Conservation (phyloP, 1,140 invertebrate genomes). For the Diuraphis noxia region DNA sequence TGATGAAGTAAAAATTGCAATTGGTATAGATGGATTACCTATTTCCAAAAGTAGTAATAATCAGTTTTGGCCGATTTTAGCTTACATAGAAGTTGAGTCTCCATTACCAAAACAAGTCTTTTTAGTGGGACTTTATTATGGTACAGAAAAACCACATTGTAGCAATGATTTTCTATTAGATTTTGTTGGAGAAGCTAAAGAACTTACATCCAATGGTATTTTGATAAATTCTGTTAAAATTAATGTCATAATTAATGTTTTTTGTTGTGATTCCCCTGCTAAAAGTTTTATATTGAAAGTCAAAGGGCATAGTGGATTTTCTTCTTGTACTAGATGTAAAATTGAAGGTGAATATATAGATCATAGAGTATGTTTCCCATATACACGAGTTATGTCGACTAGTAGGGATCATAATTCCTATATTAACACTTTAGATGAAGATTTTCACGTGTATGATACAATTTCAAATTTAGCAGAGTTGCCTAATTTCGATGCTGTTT, state of each 20-base stretch:
- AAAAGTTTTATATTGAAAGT: no score
- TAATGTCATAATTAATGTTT: no score
- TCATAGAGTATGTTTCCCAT: no score
- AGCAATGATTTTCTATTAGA: conserved; percentile 55
- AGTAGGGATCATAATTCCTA: not conserved
- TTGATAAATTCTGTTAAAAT: not conserved
- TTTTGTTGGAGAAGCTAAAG: conserved; percentile 55
- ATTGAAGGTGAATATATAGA: no score
- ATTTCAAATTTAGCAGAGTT: not conserved
- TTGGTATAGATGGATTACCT: no score
- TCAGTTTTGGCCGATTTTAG: no score
- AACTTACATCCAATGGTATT: conserved; percentile 54
- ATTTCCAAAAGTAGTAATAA: no score
- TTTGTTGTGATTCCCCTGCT: no score
- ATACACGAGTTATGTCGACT: not conserved
- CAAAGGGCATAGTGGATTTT: no score
- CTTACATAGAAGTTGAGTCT: no score
- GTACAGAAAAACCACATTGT: conserved; percentile 55
- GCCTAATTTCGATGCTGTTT: conserved; percentile 58
- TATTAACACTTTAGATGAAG: not conserved
- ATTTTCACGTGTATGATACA: not conserved
- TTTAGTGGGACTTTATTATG: conserved; percentile 56
- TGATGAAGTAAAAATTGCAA: no score
- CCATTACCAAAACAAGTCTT: not conserved
- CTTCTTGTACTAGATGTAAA: no score